Base-by-base conservation (phyloP, 2,797 vertebrate genomes). In the Cygnus olor region DNA sequence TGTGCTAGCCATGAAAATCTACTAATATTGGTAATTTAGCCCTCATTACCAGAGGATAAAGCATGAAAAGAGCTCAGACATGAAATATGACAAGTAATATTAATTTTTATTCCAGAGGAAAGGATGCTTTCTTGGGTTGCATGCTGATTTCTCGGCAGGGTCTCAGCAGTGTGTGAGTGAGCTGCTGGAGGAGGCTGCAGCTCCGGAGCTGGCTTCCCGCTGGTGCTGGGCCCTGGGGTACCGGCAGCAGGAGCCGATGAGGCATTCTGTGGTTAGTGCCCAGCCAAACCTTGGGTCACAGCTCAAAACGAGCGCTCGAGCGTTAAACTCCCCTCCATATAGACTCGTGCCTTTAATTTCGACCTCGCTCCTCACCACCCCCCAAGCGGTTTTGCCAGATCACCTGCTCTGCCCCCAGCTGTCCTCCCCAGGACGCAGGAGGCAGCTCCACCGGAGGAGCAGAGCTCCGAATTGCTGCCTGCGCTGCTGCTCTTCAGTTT, bases 11-110 rank as follows among this genome's bases (percentile, higher is more conserved):
- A 98, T 98, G 98, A 98, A 98, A 98, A 98, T 98, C 98, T 98
- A 98, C 98, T 98, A 98, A 98, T 98, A 98, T 98, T 98, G 98
- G 98, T 98, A 98, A 98, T 98, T 98, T 98, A 98, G 98, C 98
- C 98, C 98, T 98, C 98, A 98, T 98, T 98, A 98, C 98, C 98
- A 98, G 98, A 98, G 98, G 98, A 98, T 98, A 98, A 98, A 98
- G 98, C 98, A 98, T 98, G 98, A 98, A 98, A 98, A 98, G 98
- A 98, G 98, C 98, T 98, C 98, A 98, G 98, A 98, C 98, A 98
- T 98, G 98, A 98, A 98, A 98, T 98, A 98, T 98, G 98, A 98
- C 98, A 98, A 98, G 98, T 98, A 98, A 98, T 98, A 98, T 98
- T 98, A 98, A 98, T 98, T 98, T 98, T 98, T 98, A 98, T 98